A percentile compares a stretch with the other conserved stretches of the same genome.
phyloP scores from a whole-genome alignment of 1,140 invertebrate genomes.

The Coenobita brevimanus region DNA sequence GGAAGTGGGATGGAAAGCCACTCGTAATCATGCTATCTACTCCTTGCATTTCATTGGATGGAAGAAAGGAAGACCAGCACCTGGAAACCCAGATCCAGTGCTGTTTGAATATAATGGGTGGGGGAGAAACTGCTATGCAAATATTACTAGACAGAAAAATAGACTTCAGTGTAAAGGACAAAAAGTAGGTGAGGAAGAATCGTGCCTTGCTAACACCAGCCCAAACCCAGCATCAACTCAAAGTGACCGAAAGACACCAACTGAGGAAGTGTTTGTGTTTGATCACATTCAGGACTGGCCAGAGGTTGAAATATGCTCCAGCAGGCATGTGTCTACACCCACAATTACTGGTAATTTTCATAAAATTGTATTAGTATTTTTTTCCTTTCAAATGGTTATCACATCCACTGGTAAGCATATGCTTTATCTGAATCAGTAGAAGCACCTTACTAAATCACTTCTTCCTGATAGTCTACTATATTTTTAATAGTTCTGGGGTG shows the following conservation, averaged over 20 bases:
- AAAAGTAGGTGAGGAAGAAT: neutral
- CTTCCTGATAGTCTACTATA: too few species aligned
- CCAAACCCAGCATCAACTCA: neutral
- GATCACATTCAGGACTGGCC: neutral
- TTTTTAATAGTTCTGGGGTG: too few species aligned
- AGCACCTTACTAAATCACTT: too few species aligned
- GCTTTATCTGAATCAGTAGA: too few species aligned
- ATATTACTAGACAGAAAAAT: neutral
- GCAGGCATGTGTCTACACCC: neutral
- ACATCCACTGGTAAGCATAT: too few species aligned
- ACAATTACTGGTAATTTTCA: neutral
- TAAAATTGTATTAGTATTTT: neutral
- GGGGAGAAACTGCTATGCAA: neutral
- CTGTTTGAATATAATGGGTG: constrained; percentile 2
- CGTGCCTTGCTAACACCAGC: neutral
- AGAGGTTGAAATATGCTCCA: too few species aligned
- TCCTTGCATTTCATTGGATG: neutral
- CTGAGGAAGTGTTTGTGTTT: neutral
- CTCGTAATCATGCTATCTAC: constrained; percentile 1
- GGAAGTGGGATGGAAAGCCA: neutral
- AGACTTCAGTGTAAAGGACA: neutral
- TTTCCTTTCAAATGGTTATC: too few species aligned
- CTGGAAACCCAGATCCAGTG: neutral
- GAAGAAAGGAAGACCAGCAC: neutral
- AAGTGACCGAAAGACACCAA: neutral